Percentiles rank a stretch among this genome's conserved stretches.
These are phyloP conservation scores for Folsomia candida DNA, from an alignment of 2,888 invertebrate species.

Conservation along the genomic window DNA sequence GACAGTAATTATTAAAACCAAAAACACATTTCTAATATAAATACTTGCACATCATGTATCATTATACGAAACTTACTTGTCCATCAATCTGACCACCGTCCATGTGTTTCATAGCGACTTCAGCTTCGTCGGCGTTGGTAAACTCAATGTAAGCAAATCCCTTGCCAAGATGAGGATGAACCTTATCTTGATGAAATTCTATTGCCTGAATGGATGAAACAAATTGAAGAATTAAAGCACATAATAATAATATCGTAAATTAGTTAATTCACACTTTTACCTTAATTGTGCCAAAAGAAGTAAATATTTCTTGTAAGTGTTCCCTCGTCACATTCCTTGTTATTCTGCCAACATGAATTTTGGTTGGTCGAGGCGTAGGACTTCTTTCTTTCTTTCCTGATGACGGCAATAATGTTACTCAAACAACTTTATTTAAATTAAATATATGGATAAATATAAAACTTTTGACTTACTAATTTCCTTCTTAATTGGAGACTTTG, in stretches of 20 bases:
- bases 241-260: neutral
- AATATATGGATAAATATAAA: neutral
- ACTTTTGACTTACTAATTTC: slow-evolving; percentile 32
- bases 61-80: slow-evolving; percentile 32
- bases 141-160: slow-evolving; percentile 96
- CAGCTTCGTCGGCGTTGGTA: slow-evolving; percentile 88
- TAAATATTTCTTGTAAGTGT: slow-evolving; percentile 57
- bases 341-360: slow-evolving; percentile 89
- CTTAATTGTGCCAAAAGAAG: slow-evolving; percentile 50
- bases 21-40: neutral
- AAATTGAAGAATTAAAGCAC: neutral
- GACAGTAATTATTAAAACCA: too few species aligned
- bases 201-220: slow-evolving; percentile 69
- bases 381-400: slow-evolving; percentile 68
- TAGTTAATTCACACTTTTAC: slow-evolving; percentile 23
- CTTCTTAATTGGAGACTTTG: slow-evolving; percentile 47
- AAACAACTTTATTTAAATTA: neutral
- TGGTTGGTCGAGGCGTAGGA: slow-evolving; percentile 84
- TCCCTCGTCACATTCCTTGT: slow-evolving; percentile 87
- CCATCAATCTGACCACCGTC: slow-evolving; percentile 71
- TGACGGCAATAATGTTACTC: too few species aligned
- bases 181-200: slow-evolving; percentile 84
- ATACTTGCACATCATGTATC: neutral
- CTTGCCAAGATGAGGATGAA: slow-evolving; percentile 82
- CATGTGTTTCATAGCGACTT: slow-evolving; percentile 99